Base-by-base conservation (phyloP, 2,888 invertebrate genomes). In the Apodemia hepburni region DNA sequence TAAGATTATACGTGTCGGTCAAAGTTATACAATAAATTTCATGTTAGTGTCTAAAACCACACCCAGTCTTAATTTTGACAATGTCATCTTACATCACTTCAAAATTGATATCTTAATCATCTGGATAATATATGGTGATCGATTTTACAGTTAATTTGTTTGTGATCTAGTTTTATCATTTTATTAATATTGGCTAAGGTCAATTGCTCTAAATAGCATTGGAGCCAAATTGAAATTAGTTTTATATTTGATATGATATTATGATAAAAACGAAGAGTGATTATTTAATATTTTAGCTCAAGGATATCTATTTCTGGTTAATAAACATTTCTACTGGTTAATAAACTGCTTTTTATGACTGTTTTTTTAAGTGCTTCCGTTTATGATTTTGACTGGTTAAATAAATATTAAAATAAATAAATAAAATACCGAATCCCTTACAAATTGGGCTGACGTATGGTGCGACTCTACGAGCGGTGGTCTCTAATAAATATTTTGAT, bases 51-150 rank as follows among this genome's bases (percentile, higher is more conserved):
- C 12, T 51, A 11, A 51, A 51, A 51, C 51, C 51, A 22, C 51
- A 51, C 51, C 51, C 51, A 51, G 12, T 15, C 15, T 27, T 51
- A 51, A 51, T 51, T 51, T 51, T 12, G 51, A 51, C 51, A 51
- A 51, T 51, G 51, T 51, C 51, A 51, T 51, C 51, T 51, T 51
- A 51, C 51, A 51, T 51, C 51, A 51, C 22, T 18, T 51, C 51
- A 22, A 51, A 27, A 12, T 22, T 51, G 17, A 51, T 51, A 51
- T 51, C 51, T 51, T 12, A 22, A 51, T 51, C 51, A 51, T 51
- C 51, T 51, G 51, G 11, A 51, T 51, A 51, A 51, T 51, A 51
- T 51, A 51, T 51, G 51, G 51, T 51, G 51, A 54, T 54, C 54
- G 54, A 54, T 54, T 54, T 54, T 54, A 7, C 54, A 54, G 54